Evolutionary conservation across 1,140 invertebrate species (phyloP).

Genomic region (Hydropsyche tenuis): DNA sequence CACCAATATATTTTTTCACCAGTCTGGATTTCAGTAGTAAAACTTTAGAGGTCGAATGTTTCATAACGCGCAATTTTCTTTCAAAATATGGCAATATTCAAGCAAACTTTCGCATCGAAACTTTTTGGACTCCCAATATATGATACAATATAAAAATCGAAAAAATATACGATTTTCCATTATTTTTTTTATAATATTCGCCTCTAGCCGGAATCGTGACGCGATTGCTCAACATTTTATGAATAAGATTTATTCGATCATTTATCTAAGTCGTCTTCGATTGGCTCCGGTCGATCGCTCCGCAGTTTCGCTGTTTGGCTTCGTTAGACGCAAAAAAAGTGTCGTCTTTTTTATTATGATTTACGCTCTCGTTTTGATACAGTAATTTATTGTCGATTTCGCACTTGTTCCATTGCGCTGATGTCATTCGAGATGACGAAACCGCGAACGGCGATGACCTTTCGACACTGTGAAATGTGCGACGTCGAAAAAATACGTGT

Average conservation of each 20-base stretch:
- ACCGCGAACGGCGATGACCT: too few species aligned
- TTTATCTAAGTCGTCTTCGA: slow-evolving; percentile 12
- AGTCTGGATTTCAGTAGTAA: background rate
- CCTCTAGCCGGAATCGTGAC: background rate
- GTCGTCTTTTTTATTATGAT: slow-evolving; percentile 13
- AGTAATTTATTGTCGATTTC: background rate
- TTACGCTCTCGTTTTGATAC: background rate
- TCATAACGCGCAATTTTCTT: background rate
- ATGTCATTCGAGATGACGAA: too few species aligned
- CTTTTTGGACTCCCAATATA: background rate
- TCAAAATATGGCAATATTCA: background rate
- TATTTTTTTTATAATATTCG: background rate
- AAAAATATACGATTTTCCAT: background rate
- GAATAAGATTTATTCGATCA: slow-evolving; percentile 5
- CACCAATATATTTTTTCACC: background rate
- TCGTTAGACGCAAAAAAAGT: background rate
- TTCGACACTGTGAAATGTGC: too few species aligned
- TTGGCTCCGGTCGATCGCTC: background rate
- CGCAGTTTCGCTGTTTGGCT: background rate
- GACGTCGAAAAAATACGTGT: too few species aligned
- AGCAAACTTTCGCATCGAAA: background rate
- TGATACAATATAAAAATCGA: slow-evolving; percentile 3
- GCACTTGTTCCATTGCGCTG: background rate
- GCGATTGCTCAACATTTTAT: background rate
- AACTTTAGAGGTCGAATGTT: background rate